Evolutionary conservation across 2,113 vertebrate species (phyloP).

Genomic region (Mystacornis crossleyi): DNA sequence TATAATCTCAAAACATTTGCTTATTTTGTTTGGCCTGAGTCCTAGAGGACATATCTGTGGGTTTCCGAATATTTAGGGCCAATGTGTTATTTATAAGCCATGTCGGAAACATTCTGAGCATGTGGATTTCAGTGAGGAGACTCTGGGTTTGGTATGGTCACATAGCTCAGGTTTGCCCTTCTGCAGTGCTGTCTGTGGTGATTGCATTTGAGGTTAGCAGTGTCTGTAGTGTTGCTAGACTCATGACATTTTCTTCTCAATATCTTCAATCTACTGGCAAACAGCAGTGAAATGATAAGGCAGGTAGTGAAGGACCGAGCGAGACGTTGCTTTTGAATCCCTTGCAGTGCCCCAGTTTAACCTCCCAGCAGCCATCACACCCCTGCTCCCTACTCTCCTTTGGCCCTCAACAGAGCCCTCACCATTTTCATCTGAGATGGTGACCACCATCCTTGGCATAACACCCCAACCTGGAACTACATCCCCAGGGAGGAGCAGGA

Average conservation of each 20-base stretch:
- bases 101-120: slow-evolving; percentile 41
- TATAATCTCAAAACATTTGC: not conserved
- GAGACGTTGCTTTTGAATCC: not conserved
- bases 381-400: not conserved
- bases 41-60: slow-evolving; percentile 55
- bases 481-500: not conserved
- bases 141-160: not conserved
- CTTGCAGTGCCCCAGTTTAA: not conserved
- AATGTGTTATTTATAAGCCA: slow-evolving; percentile 63
- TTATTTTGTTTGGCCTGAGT: slow-evolving; percentile 49
- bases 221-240: not conserved
- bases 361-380: not conserved
- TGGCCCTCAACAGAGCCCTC: not conserved
- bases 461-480: not conserved
- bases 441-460: not conserved
- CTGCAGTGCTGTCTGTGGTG: not conserved
- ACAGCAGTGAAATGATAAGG: not conserved
- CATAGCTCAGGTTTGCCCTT: not conserved
- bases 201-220: not conserved
- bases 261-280: not conserved
- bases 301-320: not conserved
- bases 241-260: not conserved
- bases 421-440: not conserved
- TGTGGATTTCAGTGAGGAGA: slow-evolving; percentile 39
- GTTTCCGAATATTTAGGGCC: slow-evolving; percentile 60